Conservation (phyloP, 2,888 invertebrate species). For the Andrena haemorrhoa region DNA sequence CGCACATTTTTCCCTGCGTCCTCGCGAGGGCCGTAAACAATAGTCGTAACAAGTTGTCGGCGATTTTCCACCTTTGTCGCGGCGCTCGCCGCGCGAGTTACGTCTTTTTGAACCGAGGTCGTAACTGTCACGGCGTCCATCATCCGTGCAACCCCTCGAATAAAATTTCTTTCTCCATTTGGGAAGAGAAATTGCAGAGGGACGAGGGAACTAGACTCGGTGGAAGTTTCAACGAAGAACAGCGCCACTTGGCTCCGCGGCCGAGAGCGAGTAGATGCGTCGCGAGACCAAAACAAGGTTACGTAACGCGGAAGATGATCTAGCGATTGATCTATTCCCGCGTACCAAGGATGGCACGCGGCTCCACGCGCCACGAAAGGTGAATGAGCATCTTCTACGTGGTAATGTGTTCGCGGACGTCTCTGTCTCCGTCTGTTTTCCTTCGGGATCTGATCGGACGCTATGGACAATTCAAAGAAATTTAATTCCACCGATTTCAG, state of each 20-base stretch:
- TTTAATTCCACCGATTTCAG: too few species aligned
- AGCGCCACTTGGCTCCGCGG: not conserved
- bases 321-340: slow-evolving; percentile 15
- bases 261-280: not conserved
- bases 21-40: slow-evolving; percentile 19
- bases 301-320: slow-evolving; percentile 8
- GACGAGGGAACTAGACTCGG: not conserved
- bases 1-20: not conserved
- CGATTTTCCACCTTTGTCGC: slow-evolving; percentile 27
- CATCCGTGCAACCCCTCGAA: slow-evolving; percentile 17
- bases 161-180: slow-evolving; percentile 32
- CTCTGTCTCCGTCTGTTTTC: too few species aligned
- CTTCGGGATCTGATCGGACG: too few species aligned
- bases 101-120: slow-evolving; percentile 29
- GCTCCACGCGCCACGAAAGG: not conserved
- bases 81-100: slow-evolving; percentile 17
- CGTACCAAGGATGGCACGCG: not conserved
- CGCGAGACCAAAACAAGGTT: slow-evolving; percentile 3
- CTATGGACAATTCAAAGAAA: too few species aligned
- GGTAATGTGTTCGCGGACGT: not conserved
- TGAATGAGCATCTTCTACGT: not conserved
- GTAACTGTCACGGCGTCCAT: slow-evolving; percentile 36
- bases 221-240: not conserved
- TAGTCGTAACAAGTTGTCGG: slow-evolving; percentile 35
- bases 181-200: not conserved